Evolutionary conservation across 2,888 invertebrate genomes (phyloP), one percentile per base, ranked within the genome.

Genomic region (Erebia epiphron): DNA sequence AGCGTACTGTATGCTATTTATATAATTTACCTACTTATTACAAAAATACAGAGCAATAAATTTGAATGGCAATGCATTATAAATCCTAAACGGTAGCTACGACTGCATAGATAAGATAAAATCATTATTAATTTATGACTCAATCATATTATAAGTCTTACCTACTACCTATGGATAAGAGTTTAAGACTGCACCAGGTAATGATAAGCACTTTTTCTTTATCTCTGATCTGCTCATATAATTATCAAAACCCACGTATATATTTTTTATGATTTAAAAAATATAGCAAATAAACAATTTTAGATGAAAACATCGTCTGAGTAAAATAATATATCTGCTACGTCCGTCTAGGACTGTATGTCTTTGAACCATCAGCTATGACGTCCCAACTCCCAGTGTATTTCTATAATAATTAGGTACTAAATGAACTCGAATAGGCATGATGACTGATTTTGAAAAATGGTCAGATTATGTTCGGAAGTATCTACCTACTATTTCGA

Each of bases 21-120:
- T 7, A 35, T 35, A 35, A 35, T 35, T 7, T 35, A 57, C 13
- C 14, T 21, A 21, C 4, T 57, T 57, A 7, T 50, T n/a, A n/a
- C n/a, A n/a, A 50, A n/a, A 50, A n/a, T n/a, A 16, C 8, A 52
- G 9, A 9, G 52, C 9, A 52, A 9, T 50, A 52, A 16, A 14
- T 58, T 35, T 58, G n/a, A 58, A 58, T 58, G 35, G n/a, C 35
- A 35, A 58, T 58, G 10, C 58, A 58, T 8, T 35, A 58, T 41
- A 35, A 13, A 26, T 63, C 14, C 9, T 49, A 26, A 63, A 50
- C 49, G 26, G 46, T 46, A 21, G 49, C 35, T 58, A 46, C 5
- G 1, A 49, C 62, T 26, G 50, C 49, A 50, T 21, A 9, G 18
- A 49, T 63, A 63, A 63, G 50, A 63, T 63, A 50, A 50, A 50